Evolutionary conservation across 2,888 invertebrate genomes (phyloP), one percentile per base, ranked within the genome.

Genomic region (Chrysina gloriosa): DNA sequence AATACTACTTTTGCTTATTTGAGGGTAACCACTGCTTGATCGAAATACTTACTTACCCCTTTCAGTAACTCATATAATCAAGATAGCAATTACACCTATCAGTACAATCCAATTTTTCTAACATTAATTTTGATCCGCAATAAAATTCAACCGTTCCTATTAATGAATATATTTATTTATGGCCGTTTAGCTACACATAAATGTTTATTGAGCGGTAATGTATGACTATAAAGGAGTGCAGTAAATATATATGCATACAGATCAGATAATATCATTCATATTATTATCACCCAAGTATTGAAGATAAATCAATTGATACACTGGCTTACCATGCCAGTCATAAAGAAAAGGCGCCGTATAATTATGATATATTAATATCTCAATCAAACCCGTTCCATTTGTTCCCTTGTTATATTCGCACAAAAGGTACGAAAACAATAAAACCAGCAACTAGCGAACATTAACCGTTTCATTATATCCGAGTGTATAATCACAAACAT

Each of bases 301-400:
- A 21, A 58, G 39, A 39, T 39, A 58, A 39, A 39, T 25, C 7
- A 16, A 3, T 27, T 50, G 27, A 27, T 11, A 23, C 25, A 6
- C 6, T 39, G 27, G 42, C 25, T 14, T 39, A 39, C 7, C 21
- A n/a, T 25, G 11, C 25, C 11, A 39, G 9, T 14, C 14, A 39
- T 25, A 14, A 25, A 39, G 14, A 52, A 14, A 58, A 1, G 16
- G 25, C 14, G 39, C 14, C 7, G 23, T 14, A 16, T 52, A 52
- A 52, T 52, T 52, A 52, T 52, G 14, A 16, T 29, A 25, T 52
- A 31, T 58, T 58, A 36, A 36, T 56, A 39, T 39, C 58, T 58
- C 39, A 39, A 25, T 39, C 25, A 23, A 25, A 25, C 2, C 25
- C n/a, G 16, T 14, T 31, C 23, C 6, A 39, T 58, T 39, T 27